Evolutionary conservation across 2,113 vertebrate genomes (phyloP), one percentile per base, ranked within the genome.

Genomic region (Melierax canorus): DNA sequence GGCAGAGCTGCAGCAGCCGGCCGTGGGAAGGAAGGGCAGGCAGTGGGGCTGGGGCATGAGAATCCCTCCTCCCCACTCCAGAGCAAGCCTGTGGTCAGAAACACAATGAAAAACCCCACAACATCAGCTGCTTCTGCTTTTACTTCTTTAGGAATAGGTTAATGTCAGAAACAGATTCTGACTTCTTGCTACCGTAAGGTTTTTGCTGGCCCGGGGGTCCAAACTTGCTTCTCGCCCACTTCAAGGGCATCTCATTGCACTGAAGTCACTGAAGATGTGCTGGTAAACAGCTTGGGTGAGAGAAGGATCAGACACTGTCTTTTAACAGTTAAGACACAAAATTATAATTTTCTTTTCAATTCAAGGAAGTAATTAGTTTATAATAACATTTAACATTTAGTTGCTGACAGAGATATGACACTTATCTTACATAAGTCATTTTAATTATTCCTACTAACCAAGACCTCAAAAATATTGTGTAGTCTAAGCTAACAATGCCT

Each of bases 381-480:
- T 94, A 97, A 93, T 90, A 96, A 86, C 96, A 90, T 88, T 96
- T 90, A 97, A 95, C 86, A 95, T 96, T 96, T 91, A 92, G 91
- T 86, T 94, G 94, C 89, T 97, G 94, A 94, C 91, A 96, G 89
- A 97, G 95, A 94, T 97, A 92, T 78, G 94, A 94, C 85, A 91
- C 81, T 95, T 97, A 95, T 92, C 87, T 95, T 78, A 63, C 85
- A 94, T 88, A 94, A 97, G 93, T 97, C 46, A 97, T 95, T 97
- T 97, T 95, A 97, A 97, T 97, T 96, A 97, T 94, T 97, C 79
- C 80, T 96, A 56, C 74, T 85, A 92, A 94, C 53, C 79, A 82
- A 95, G 83, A 86, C 86, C 93, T 97, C 94, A 96, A 96, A 96
- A 97, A 83, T 90, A 83, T 78, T 91, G 74, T 83, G 67, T 24